Conservation (phyloP, 53 echinoderm and acorn worm genomes). For the Arbacia lixula region DNA sequence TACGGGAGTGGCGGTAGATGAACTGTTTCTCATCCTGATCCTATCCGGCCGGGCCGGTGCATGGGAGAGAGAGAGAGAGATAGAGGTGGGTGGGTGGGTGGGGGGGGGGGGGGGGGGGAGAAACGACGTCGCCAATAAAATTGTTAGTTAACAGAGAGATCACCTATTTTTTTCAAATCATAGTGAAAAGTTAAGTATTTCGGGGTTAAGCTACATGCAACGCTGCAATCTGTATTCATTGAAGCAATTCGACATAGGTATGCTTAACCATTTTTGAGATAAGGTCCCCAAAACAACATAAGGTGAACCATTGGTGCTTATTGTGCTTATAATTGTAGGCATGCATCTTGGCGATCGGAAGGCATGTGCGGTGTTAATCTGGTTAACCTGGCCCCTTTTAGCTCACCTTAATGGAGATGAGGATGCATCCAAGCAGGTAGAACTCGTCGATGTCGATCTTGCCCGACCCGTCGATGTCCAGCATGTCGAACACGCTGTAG, state of each 20-base stretch:
- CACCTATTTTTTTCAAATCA: too few relatives aligned
- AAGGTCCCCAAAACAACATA: too few relatives aligned
- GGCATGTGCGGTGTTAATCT: too few relatives aligned
- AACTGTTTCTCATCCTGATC: conserved; percentile 99
- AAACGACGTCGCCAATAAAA: too few relatives aligned
- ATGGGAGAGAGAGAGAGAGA: neutral
- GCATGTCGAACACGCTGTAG: conserved; percentile 98
- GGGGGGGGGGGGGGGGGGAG: neutral
- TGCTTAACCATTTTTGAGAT: neutral
- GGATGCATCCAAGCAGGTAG: conserved; percentile 89
- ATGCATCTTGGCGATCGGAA: too few relatives aligned
- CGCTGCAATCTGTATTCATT: too few relatives aligned
- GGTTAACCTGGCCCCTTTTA: too few relatives aligned
- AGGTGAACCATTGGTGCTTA: too few relatives aligned
- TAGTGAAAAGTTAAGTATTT: too few relatives aligned
- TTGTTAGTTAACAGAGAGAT: too few relatives aligned
- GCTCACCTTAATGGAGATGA: conserved; percentile 84
- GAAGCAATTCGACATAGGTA: neutral
- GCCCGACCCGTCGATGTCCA: conserved; percentile 97
- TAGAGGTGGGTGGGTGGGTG: neutral
- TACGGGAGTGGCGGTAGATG: conserved; percentile 97
- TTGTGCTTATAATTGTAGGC: neutral
- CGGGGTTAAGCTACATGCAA: too few relatives aligned
- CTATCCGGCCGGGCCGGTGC: conserved; percentile 15
- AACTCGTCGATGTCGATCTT: conserved; percentile 98